Base-by-base conservation (phyloP, 2,797 vertebrate genomes). In the Chloroceryle amazona region DNA sequence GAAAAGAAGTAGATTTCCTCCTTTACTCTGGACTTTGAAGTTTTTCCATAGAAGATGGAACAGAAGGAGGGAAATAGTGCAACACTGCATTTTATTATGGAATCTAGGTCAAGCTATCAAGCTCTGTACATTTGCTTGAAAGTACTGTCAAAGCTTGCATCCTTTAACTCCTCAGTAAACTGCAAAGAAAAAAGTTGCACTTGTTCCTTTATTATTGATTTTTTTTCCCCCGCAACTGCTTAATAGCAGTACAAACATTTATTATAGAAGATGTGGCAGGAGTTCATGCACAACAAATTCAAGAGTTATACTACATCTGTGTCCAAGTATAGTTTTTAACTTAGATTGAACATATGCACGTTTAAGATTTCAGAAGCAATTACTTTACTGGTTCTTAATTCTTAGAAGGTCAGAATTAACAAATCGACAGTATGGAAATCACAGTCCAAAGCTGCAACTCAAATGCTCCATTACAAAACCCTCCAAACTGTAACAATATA, bases 31-130 rank as follows among this genome's bases (percentile, higher is more conserved):
- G 19, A 87, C 58, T 94, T 92, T 39, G 76, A 93, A 78, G 37
- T 57, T 84, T 76, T 19, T 89, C 44, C 62, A 49, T 0, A 84
- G 46, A 83, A 62, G 41, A 80, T 3, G 1, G 28, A 44, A 70
- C 20, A 81, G 54, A 73, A 80, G 25, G 68, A 91, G 49, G 46
- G 44, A 89, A 96, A 70, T 19, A 72, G 78, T 37, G 58, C 15
- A 67, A 79, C 26, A 60, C 26, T 67, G 46, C 74, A 81, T 61
- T 83, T 88, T 81, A 79, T 85, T 74, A 92, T 14, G 67, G 92
- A 95, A 94, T 88, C 49, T 91, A 89, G 91, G 93, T 93, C 95
- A 96, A 88, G 62, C 57, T 81, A 84, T 88, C 78, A 71, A 88
- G 76, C 52, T 78, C 54, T 2, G 10, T 83, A 75, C 26, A 72